Base-by-base conservation (phyloP, 2,113 vertebrate genomes). In the Ceyx margarethae region DNA sequence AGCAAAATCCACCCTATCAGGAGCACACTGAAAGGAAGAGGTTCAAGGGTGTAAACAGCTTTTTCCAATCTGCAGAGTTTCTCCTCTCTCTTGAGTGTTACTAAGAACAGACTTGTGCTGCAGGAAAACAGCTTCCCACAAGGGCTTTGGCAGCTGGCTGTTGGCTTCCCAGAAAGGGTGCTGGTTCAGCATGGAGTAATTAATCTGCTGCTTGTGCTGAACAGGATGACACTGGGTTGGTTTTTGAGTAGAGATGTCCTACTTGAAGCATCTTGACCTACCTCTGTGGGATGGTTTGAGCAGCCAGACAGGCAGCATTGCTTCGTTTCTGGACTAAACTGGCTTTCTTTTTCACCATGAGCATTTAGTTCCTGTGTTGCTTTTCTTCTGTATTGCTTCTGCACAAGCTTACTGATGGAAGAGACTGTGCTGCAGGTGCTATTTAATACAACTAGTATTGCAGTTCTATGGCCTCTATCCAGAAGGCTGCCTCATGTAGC, bases 141-240 rank as follows among this genome's bases (percentile, higher is more conserved):
- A 13, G 46, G 62, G 33, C 33, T 57, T 51, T 82, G 11, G 48
- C 45, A 54, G 18, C 33, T 19, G 42, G 14, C 53, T 37, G 0
- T 29, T 35, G n/a, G 6, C 66, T 35, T n/a, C 66, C 29, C 43
- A 15, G 78, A 25, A 64, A 7, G 61, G 61, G 20, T n/a, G 46
- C 45, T 11, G 23, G 3, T 31, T 4, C 45, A 25, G 40, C 11
- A 28, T 2, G 1, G 11, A 7, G 35, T 22, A 16, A 2, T 29
- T 33, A 18, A 25, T 20, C 28, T 46, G 50, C 15, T 16, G 16
- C 23, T 10, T 33, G 43, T 46, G 61, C 20, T 28, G n/a, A 26
- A 9, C 26, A 7, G 6, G 9, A 1, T 22, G 43, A 46, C 45
- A 46, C 28, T 43, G 51, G 17, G 51, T 11, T 25, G 11, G 5